Evolutionary conservation across 2,888 invertebrate genomes (phyloP).

Genomic region (Ichneumoninae sp.): DNA sequence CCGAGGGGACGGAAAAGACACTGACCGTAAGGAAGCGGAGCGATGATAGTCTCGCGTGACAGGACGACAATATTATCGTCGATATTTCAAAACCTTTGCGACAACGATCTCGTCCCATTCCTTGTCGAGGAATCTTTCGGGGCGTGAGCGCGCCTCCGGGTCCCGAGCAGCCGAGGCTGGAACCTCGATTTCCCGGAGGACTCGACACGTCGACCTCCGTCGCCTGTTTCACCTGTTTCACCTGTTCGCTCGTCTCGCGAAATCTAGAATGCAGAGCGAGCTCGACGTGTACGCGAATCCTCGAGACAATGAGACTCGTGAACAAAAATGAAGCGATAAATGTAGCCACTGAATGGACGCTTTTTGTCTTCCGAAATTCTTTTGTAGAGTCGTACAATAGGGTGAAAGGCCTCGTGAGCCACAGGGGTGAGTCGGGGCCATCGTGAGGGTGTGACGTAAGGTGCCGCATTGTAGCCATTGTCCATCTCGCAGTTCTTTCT

Average conservation of each 20-base stretch:
- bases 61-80: constrained; percentile 71
- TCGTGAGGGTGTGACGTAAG: constrained; percentile 57
- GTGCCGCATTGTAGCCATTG: constrained; percentile 65
- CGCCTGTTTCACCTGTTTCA: constrained; percentile 52
- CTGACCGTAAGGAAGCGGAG: constrained; percentile 19
- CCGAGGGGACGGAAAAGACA: constrained; percentile 6
- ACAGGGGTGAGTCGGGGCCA: constrained; percentile 20
- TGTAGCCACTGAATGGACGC: constrained; percentile 41
- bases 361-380: constrained; percentile 54
- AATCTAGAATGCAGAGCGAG: not conserved
- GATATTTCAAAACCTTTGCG: constrained; percentile 70
- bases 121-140: constrained; percentile 49
- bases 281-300: constrained; percentile 38
- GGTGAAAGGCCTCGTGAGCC: constrained; percentile 41
- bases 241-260: constrained; percentile 32
- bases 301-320: constrained; percentile 72
- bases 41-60: constrained; percentile 64
- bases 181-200: constrained; percentile 56
- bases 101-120: constrained; percentile 63
- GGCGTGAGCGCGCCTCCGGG: constrained; percentile 42
- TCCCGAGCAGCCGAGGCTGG: constrained; percentile 45
- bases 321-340: constrained; percentile 69
- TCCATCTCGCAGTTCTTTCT: constrained; percentile 40
- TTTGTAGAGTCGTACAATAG: constrained; percentile 68
- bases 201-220: not conserved